Evolutionary conservation across 1,140 invertebrate species (phyloP).

Genomic region (Elymnias hypermnestra): DNA sequence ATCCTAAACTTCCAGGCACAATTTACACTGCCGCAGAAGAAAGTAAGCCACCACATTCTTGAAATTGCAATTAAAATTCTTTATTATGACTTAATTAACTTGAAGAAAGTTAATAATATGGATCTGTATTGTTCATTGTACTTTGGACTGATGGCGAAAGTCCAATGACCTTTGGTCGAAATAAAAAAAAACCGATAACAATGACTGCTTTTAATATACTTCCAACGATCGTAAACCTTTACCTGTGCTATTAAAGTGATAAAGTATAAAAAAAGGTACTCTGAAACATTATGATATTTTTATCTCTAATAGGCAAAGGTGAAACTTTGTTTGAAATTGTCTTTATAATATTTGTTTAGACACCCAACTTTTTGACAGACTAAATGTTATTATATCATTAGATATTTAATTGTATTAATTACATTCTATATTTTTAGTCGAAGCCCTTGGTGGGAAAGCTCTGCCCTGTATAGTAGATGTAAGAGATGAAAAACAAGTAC

Average conservation of each 20-base stretch:
- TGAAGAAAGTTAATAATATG: background rate
- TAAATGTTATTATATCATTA: too few relatives aligned
- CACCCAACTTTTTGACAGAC: too few relatives aligned
- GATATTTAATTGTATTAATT: too few relatives aligned
- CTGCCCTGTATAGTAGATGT: constrained; percentile 97
- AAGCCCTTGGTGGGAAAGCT: constrained; percentile 92
- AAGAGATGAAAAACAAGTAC: constrained; percentile 89
- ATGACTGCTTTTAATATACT: background rate
- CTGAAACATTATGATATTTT: too few relatives aligned
- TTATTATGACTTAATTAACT: too few relatives aligned
- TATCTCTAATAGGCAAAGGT: too few relatives aligned
- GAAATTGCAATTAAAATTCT: background rate
- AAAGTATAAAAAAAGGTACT: too few relatives aligned
- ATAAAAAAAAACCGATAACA: too few relatives aligned
- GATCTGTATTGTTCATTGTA: constrained; percentile 25
- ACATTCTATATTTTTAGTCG: constrained; percentile 80
- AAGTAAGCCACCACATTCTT: constrained; percentile 79
- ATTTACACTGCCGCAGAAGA: constrained; percentile 98
- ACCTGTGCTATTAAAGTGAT: too few relatives aligned
- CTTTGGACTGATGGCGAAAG: constrained; percentile 32
- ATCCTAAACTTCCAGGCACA: constrained; percentile 98
- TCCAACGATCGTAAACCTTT: too few relatives aligned
- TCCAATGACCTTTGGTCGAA: constrained; percentile 18
- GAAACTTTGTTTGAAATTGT: too few relatives aligned
- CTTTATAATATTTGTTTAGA: too few relatives aligned